Evolutionary conservation across 2,113 vertebrate species (phyloP), one percentile per base, ranked within the genome.

Genomic region (Nicator chloris): DNA sequence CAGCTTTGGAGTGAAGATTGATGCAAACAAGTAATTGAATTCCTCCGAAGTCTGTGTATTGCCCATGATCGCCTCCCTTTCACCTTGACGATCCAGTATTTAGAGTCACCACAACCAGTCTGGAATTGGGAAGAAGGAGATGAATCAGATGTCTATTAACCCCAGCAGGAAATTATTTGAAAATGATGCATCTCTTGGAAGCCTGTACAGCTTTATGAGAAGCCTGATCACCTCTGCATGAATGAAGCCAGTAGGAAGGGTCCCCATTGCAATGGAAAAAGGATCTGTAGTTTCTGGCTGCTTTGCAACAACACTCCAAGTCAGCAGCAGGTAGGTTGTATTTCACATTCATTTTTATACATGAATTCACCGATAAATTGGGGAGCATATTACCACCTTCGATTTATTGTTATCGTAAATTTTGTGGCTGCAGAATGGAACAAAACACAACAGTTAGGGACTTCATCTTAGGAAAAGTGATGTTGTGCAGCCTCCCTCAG

Each of bases 91-190:
- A 20, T 51, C 76, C 24, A 28, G 35, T 49, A 66, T 66, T 59
- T 54, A 82, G 63, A 92, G 66, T 73, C 71, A 81, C 21, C 57
- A 56, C 51, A 83, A 68, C 79, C 45, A 86, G 71, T 35, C 72
- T 70, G 26, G 60, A 81, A 71, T 51, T 49, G 89, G 64, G 51
- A 82, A 54, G 27, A 87, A 78, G 42, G 44, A 83, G 28, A 90
- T 92, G 44, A 96, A 95, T 94, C 85, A 88, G 83, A n/a, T 49
- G 68, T 64, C 93, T 90, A 93, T 81, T 90, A 96, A 88, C 35
- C 17, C 56, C 81, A 93, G 64, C 71, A 96, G 80, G 82, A 95
- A 93, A 93, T 68, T 3, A 81, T 53, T 92, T 92, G 82, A 79
- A 96, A 95, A 92, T 78, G 39, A 86, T 75, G 65, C 24, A 78